phyloP scores from a whole-genome alignment of 2,797 vertebrate species.

The Phyllotis vaccarum region DNA sequence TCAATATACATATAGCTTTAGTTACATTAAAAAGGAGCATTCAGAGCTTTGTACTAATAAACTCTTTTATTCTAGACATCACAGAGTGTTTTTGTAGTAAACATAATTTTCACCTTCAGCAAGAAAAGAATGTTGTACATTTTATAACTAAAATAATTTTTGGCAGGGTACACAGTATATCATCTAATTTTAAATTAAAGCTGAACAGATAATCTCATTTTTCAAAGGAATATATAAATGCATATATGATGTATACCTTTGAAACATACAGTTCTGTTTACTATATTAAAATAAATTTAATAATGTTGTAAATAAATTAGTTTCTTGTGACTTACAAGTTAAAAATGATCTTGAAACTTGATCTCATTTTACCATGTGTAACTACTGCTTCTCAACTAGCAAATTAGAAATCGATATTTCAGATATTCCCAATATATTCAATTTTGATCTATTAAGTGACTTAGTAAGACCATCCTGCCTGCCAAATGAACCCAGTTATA shows the following conservation, averaged over 20 bases:
- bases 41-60: not conserved
- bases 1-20: not conserved
- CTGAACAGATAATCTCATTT: not conserved
- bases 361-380: not conserved
- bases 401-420: not conserved
- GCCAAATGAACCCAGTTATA: conserved; percentile 21
- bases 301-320: conserved; percentile 3
- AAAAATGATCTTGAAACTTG: conserved; percentile 39
- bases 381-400: not conserved
- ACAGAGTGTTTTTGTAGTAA: conserved; percentile 28
- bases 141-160: conserved; percentile 49
- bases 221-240: not conserved
- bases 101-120: conserved; percentile 23
- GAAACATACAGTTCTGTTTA: not conserved
- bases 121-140: conserved; percentile 39
- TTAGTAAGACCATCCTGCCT: not conserved
- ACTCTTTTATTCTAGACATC: conserved; percentile 14
- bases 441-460: conserved; percentile 11
- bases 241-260: not conserved
- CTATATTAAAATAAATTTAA: conserved; percentile 26
- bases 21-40: not conserved
- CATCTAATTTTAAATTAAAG: not conserved
- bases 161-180: not conserved
- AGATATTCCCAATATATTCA: not conserved
- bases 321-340: conserved; percentile 37